Evolutionary conservation across 2,797 vertebrate genomes (phyloP).

Genomic region (Hirundo rustica): DNA sequence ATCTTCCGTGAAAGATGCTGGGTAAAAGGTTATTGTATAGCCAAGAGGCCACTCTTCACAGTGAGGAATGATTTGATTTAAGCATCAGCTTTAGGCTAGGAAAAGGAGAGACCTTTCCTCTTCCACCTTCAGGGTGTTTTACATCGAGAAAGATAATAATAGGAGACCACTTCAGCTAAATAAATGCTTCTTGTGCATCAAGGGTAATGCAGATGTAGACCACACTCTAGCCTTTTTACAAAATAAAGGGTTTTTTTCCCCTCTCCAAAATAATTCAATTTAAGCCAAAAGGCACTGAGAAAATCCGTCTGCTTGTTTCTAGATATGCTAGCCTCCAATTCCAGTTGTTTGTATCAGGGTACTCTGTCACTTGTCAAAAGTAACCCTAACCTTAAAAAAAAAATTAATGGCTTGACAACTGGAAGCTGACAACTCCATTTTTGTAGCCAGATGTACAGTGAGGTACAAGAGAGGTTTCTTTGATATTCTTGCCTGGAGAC

Average conservation of each 20-base stretch:
- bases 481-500: slow-evolving; percentile 29
- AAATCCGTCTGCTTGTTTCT: not conserved
- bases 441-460: not conserved
- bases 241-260: not conserved
- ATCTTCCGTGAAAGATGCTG: slow-evolving; percentile 27
- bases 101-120: slow-evolving; percentile 45
- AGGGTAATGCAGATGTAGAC: not conserved
- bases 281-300: not conserved
- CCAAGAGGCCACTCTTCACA: slow-evolving; percentile 49
- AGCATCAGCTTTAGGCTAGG: slow-evolving; percentile 31
- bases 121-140: slow-evolving; percentile 40
- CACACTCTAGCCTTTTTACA: not conserved
- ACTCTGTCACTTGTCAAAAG: slow-evolving; percentile 43
- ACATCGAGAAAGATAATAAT: slow-evolving; percentile 51
- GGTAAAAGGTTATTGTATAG: slow-evolving; percentile 63
- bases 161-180: slow-evolving; percentile 54
- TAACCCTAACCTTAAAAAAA: slow-evolving; percentile 36
- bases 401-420: slow-evolving; percentile 50
- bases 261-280: not conserved
- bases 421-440: slow-evolving; percentile 55
- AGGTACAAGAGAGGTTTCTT: slow-evolving; percentile 10
- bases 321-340: not conserved
- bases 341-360: not conserved
- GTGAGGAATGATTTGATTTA: slow-evolving; percentile 65
- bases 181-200: not conserved